Evolutionary conservation across 2,888 invertebrate species (phyloP).

Genomic region (Cephus sareptanus): DNA sequence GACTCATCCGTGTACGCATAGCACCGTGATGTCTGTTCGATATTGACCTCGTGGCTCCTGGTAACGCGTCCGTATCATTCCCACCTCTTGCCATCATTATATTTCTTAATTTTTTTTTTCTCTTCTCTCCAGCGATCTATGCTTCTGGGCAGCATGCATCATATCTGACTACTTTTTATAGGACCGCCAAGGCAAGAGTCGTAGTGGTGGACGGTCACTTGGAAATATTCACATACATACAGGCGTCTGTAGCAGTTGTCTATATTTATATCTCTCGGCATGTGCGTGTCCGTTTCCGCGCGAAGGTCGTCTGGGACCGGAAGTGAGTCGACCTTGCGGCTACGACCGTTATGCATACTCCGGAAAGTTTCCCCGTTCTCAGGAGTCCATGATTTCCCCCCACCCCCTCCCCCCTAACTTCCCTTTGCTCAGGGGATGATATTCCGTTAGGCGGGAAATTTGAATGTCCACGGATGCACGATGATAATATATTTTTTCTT

Average conservation of each 20-base stretch:
- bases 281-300: slow-evolving; percentile 57
- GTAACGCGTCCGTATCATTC: background rate
- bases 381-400: background rate
- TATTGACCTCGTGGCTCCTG: slow-evolving; percentile 1
- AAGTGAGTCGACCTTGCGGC: slow-evolving; percentile 62
- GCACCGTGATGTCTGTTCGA: background rate
- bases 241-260: slow-evolving; percentile 15
- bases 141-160: slow-evolving; percentile 17
- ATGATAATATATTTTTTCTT: background rate
- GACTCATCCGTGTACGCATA: background rate
- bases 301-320: slow-evolving; percentile 61
- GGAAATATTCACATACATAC: background rate
- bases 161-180: slow-evolving; percentile 31
- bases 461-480: background rate
- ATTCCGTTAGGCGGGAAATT: background rate
- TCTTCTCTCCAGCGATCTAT: slow-evolving; percentile 1
- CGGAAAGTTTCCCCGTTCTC: slow-evolving; percentile 30
- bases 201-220: slow-evolving; percentile 2
- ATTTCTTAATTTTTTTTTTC: slow-evolving; percentile 27
- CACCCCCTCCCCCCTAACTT: background rate
- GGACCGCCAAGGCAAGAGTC: slow-evolving; percentile 24
- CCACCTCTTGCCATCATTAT: slow-evolving; percentile 21
- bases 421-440: background rate
- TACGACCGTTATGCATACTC: slow-evolving; percentile 56
- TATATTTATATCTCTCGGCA: slow-evolving; percentile 38